Percentiles rank a stretch among this genome's conserved stretches.
These are phyloP conservation scores for Emydocephalus ijimae DNA, from an alignment of 2,113 vertebrate genomes.

Conservation along the genomic window DNA sequence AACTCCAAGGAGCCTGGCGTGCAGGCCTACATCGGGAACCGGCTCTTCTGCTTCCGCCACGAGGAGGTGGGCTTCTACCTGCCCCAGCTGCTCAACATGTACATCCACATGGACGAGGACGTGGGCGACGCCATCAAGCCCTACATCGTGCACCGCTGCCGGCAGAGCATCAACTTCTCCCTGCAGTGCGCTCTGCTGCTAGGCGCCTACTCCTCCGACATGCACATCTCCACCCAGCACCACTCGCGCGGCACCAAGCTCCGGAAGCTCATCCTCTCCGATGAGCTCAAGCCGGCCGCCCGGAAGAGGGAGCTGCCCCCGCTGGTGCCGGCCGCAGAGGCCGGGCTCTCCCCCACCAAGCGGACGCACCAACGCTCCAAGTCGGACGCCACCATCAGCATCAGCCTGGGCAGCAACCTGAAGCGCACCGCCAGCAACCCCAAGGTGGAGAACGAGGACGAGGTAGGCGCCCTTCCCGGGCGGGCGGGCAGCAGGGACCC, in stretches of 20 bases:
- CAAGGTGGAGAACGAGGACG: constrained; percentile 92
- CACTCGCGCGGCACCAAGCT: constrained; percentile 92
- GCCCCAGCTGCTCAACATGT: constrained; percentile 96
- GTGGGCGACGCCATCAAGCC: constrained; percentile 96
- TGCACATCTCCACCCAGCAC: constrained; percentile 96
- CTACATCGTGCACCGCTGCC: constrained; percentile 95
- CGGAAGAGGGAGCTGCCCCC: constrained; percentile 73
- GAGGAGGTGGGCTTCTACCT: constrained; percentile 94
- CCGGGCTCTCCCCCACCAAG: constrained; percentile 86
- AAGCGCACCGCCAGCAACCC: constrained; percentile 96
- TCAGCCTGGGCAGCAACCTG: constrained; percentile 91
- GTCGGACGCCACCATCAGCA: constrained; percentile 88
- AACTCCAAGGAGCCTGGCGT: constrained; percentile 95
- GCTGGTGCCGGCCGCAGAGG: constrained; percentile 64
- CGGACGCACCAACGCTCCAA: constrained; percentile 97
- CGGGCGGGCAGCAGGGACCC: no score
- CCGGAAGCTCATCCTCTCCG: constrained; percentile 88
- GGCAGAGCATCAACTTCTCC: constrained; percentile 92
- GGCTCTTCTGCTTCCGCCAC: constrained; percentile 88
- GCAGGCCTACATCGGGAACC: constrained; percentile 95
- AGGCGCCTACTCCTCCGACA: constrained; percentile 91
- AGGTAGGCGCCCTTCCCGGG: constrained; percentile 65
- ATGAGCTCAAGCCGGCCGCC: constrained; percentile 85
- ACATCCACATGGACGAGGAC: constrained; percentile 97
- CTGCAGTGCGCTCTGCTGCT: constrained; percentile 90